These are phyloP conservation scores for Gobius niger DNA, from an alignment of 2,113 vertebrate genomes.

Conservation along the genomic window DNA sequence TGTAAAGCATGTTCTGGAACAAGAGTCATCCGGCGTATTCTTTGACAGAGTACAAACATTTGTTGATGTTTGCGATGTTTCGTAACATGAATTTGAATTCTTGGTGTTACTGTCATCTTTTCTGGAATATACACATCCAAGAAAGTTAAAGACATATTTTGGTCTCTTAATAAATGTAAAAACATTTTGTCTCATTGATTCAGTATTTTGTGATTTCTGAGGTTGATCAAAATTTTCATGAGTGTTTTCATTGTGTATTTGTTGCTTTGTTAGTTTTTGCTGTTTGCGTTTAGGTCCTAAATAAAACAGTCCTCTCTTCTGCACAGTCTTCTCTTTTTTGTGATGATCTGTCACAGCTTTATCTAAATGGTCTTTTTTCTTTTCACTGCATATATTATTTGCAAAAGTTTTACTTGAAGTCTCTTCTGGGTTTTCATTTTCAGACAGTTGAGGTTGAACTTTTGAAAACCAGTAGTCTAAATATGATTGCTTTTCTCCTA, in stretches of 20 bases:
- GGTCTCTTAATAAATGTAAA: slow-evolving; percentile 35
- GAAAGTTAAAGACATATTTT: slow-evolving; percentile 38
- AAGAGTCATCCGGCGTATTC: background rate
- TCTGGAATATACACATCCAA: rapidly evolving
- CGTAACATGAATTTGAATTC: background rate
- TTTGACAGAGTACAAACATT: no score
- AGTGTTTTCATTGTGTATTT: background rate
- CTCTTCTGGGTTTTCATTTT: background rate
- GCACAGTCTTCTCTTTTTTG: background rate
- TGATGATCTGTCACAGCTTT: rapidly evolving
- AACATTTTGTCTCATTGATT: background rate
- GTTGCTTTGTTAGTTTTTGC: background rate
- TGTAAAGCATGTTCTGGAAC: no score
- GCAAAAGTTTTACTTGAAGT: background rate
- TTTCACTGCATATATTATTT: background rate
- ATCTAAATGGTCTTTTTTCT: background rate
- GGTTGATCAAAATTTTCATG: background rate
- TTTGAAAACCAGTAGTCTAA: slow-evolving; percentile 55
- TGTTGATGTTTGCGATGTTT: background rate
- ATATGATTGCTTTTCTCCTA: slow-evolving; percentile 9
- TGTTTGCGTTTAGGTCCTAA: background rate
- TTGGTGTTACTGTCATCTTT: background rate
- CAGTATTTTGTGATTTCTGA: background rate
- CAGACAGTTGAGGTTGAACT: slow-evolving; percentile 1
- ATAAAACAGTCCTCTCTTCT: background rate